Evolutionary conservation across 2,888 invertebrate species (phyloP), one percentile per base, ranked within the genome.

Genomic region (Brachynemurus nebulosus): DNA sequence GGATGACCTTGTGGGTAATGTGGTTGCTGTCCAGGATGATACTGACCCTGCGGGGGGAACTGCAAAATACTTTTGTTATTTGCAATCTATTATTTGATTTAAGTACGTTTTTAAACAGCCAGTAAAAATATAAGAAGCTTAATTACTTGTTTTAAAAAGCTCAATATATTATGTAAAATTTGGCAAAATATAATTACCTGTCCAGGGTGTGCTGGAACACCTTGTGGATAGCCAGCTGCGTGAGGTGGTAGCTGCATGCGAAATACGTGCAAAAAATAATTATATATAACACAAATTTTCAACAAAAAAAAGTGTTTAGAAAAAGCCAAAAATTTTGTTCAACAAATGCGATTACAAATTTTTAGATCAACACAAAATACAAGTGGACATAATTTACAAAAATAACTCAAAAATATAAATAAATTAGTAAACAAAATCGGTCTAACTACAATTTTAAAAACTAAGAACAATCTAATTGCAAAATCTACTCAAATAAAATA

Each of bases 201-300:
- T 42, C 30, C 35, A 11, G 34, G 45, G 12, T 19, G 30, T 9
- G 11, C 37, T 40, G 40, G 38, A 20, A 38, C 38, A 35, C 42
- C 43, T 38, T 44, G 46, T 19, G 43, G 37, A 34, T 45, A 45
- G 34, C 37, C 46, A 37, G 45, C 49, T 36, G 49, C 50, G 40
- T 50, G 50, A 36, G 49, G 48, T 30, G 47, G 50, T 16, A 48
- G 40, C 49, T 51, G 49, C 44, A 47, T 44, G 27, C 43, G 16
- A 41, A 39, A 45, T n/a, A 21, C 39, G 12, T 12, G 39, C 21
- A 14, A 12, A 12, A 19, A 30, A 30, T 12, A 12, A 30, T 12
- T 30, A 12, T 30, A 30, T n/a, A 6, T 30, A 14, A 12, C 14
- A 30, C 5, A 30, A 30, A 12, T 7, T 12, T 6, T 30, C 9